phyloP scores from a whole-genome alignment of 64 coral and sea anemone species.

The Pocillopora verrucosa region DNA sequence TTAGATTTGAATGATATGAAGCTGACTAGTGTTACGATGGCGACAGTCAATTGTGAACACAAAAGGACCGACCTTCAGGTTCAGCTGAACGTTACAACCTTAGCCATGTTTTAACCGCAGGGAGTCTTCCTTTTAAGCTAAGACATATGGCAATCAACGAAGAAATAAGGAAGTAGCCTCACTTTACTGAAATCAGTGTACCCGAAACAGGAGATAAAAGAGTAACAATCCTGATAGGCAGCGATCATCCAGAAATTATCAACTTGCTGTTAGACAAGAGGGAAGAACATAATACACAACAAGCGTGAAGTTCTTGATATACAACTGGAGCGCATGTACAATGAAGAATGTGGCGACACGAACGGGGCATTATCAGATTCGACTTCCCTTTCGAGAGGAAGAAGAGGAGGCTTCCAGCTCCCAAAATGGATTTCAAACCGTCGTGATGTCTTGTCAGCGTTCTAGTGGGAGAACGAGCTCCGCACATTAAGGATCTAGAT shows the following conservation, averaged over 20 bases:
- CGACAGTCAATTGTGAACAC: slow-evolving; percentile 39
- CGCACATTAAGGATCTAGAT: slow-evolving; percentile 49
- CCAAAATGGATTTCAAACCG: slow-evolving; percentile 47
- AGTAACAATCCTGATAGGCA: slow-evolving; percentile 56
- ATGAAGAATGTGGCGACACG: slow-evolving; percentile 21
- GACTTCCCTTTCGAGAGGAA: slow-evolving; percentile 57
- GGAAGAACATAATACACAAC: slow-evolving; percentile 25
- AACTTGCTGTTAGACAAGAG: slow-evolving; percentile 7
- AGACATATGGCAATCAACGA: slow-evolving; percentile 42
- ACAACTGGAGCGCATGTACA: slow-evolving; percentile 1
- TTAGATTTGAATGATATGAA: background rate
- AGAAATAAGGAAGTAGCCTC: slow-evolving; percentile 40
- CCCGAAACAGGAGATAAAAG: slow-evolving; percentile 30
- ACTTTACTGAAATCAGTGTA: slow-evolving; percentile 33
- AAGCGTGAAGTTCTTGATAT: slow-evolving; percentile 30
- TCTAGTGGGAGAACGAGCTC: slow-evolving; percentile 40
- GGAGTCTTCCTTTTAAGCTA: slow-evolving; percentile 38
- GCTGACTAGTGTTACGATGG: slow-evolving; percentile 18
- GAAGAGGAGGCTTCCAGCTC: slow-evolving; percentile 36
- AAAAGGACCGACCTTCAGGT: slow-evolving; percentile 21
- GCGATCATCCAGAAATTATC: slow-evolving; percentile 60
- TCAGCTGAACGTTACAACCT: slow-evolving; percentile 24
- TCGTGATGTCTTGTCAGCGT: slow-evolving; percentile 30
- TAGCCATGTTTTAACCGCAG: slow-evolving; percentile 51
- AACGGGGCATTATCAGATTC: slow-evolving; percentile 53